Base-by-base conservation (phyloP, 2,888 invertebrate species). In the Thelaira solivaga region DNA sequence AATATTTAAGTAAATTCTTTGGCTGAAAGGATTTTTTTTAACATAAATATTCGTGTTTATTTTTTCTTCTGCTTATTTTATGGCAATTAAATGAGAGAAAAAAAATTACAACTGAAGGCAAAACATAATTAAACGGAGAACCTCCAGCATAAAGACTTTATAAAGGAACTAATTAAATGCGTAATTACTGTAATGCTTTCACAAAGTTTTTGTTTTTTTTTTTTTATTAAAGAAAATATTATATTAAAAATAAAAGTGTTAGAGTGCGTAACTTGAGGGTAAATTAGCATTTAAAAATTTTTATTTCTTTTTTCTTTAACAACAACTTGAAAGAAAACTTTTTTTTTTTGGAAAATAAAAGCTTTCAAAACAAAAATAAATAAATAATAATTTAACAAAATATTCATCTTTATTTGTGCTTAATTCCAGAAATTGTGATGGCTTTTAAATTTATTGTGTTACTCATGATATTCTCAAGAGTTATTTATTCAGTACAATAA, bases 81-180 rank as follows among this genome's bases (percentile, higher is more conserved):
- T 45, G n/a, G 16, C 22, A 31, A n/a, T 34, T 26, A 8, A 36
- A 22, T 16, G 4, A 36, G 10, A n/a, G n/a, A n/a, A n/a, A n/a
- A n/a, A n/a, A 13, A 43, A 11, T 11, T 7, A 16, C 11, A 24
- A 4, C 4, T 11, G 1, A 39, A 53, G 26, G 1, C 5, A 57
- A 69, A 39, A 31, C 2, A 31, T n/a, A 45, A 41, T 20, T 41
- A 29, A 47, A 62, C 7, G 45, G n/a, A 62, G 11, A 36, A 67
- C 43, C 31, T 59, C 2, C 26, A 51, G 11, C n/a, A 36, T n/a
- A n/a, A n/a, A n/a, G n/a, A n/a, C n/a, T 31, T 20, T 55, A 45
- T 43, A 61, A 68, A 68, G 65, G 34, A 73, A 73, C 62, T 73
- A 73, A 73, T 77, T 77, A 73, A 47, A 64, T 73, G 73, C 68